A percentile compares a stretch with the other conserved stretches of the same genome.
Conservation (phyloP, 2,113 vertebrate species). For the Pelvicachromis taeniatus region DNA sequence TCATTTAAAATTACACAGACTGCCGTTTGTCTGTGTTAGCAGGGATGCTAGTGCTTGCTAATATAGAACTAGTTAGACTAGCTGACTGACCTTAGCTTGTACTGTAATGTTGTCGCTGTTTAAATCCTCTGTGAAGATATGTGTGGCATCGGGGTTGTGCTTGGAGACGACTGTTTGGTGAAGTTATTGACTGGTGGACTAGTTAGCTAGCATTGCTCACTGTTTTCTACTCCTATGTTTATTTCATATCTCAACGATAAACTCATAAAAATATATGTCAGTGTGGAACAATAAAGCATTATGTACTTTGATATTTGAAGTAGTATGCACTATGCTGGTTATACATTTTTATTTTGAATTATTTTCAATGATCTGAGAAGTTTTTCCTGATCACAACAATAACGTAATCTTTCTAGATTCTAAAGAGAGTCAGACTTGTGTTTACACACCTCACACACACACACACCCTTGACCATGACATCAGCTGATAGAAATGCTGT, state of each 20-base stretch:
- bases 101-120: not conserved
- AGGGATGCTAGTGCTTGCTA: not conserved
- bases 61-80: not conserved
- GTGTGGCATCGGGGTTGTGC: not conserved
- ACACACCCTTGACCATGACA: not conserved
- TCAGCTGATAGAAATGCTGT: not conserved
- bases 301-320: not conserved
- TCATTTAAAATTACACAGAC: not conserved
- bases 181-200: not conserved
- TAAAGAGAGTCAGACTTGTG: not conserved
- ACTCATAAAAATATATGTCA: not conserved
- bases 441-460: not conserved
- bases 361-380: not conserved
- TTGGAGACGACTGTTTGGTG: not conserved
- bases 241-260: not conserved
- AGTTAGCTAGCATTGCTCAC: not conserved
- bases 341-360: not conserved
- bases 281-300: not conserved
- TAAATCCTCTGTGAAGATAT: not conserved
- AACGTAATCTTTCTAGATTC: not conserved
- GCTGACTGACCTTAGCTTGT: not conserved
- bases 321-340: not conserved
- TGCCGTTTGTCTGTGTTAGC: not conserved
- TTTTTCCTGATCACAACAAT: not conserved
- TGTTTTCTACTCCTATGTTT: not conserved